These are phyloP conservation scores for Colaptes auratus DNA, from an alignment of 2,113 vertebrate genomes.

Conservation along the genomic window DNA sequence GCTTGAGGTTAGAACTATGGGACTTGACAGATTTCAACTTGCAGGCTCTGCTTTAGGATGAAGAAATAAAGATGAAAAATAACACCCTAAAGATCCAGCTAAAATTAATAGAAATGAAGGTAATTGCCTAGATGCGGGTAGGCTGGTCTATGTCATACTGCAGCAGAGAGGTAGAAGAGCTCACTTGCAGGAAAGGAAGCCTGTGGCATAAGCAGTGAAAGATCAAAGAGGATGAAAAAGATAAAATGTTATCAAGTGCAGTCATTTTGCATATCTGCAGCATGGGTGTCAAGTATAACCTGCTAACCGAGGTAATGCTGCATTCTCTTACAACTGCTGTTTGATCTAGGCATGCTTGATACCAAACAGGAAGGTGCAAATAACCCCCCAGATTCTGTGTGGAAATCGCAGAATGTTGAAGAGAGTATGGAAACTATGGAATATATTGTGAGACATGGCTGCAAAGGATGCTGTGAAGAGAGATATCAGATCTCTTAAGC, in stretches of 20 bases:
- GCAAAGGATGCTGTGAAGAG: not conserved
- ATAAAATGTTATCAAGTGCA: not conserved
- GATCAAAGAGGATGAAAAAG: constrained; percentile 2
- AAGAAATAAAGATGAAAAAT: constrained; percentile 25
- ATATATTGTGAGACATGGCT: not conserved
- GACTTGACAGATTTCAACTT: constrained; percentile 42
- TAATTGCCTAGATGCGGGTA: constrained; percentile 4
- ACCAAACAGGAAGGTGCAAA: not conserved
- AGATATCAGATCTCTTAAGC: not conserved
- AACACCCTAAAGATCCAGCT: not conserved
- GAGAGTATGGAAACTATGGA: not conserved
- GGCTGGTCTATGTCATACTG: not conserved
- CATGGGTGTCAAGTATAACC: not conserved
- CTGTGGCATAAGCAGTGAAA: not conserved
- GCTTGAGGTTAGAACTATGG: constrained; percentile 45
- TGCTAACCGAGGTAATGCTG: not conserved
- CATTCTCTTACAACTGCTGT: not conserved
- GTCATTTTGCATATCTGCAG: not conserved
- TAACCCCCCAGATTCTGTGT: not conserved
- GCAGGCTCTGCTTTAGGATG: constrained; percentile 12
- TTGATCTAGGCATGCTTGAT: not conserved
- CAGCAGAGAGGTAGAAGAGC: not conserved
- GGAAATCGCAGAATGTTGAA: not conserved
- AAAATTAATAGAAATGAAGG: constrained; percentile 31
- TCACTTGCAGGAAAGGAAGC: not conserved